These are phyloP conservation scores for Nothocercus nigrocapillus DNA, from an alignment of 2,113 vertebrate species.

Conservation along the genomic window DNA sequence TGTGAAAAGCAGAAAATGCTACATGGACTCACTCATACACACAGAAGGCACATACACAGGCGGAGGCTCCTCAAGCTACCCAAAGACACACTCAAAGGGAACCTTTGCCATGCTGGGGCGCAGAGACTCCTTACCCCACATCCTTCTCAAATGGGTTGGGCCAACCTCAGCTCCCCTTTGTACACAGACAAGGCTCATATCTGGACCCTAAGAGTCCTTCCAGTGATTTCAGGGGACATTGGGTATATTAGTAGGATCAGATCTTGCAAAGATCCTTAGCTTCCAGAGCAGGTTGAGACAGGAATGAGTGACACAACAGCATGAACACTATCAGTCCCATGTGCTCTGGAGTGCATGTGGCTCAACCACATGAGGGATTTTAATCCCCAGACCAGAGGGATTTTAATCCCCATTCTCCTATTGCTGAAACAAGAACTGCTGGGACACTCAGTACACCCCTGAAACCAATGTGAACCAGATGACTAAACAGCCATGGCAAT, in stretches of 20 bases:
- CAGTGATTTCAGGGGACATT: rapidly evolving
- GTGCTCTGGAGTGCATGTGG: not conserved
- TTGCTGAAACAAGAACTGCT: not conserved
- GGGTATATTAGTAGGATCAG: not conserved
- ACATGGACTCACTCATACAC: rapidly evolving
- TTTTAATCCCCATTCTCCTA: not conserved
- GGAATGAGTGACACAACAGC: not conserved
- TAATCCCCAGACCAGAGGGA: too few species aligned
- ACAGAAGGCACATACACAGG: rapidly evolving
- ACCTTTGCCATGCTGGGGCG: not conserved
- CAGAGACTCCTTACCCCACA: not conserved
- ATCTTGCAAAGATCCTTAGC: not conserved
- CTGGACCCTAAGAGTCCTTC: not conserved
- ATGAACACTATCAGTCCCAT: not conserved
- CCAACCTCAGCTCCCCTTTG: not conserved
- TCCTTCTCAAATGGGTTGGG: too few species aligned
- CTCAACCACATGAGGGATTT: not conserved
- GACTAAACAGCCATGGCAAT: rapidly evolving
- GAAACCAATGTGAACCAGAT: not conserved
- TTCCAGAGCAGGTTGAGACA: not conserved
- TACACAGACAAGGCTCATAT: not conserved
- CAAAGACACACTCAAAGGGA: not conserved
- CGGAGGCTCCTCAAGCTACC: not conserved
- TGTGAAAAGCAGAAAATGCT: not conserved
- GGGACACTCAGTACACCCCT: not conserved